Evolutionary conservation across 2,888 invertebrate species (phyloP).

Genomic region (Alloscopus bannaensis): DNA sequence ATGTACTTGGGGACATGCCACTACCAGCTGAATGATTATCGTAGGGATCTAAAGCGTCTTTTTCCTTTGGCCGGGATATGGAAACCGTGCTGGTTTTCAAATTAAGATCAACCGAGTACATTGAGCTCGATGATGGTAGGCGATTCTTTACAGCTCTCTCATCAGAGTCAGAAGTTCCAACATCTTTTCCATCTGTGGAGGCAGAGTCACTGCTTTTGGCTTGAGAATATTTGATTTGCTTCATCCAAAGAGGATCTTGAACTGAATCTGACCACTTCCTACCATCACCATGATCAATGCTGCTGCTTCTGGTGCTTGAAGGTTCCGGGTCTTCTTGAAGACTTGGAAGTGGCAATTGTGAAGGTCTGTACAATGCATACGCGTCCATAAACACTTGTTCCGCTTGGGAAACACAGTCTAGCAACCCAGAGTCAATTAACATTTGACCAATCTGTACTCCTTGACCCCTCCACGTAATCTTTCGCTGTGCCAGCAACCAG

Average conservation of each 20-base stretch:
- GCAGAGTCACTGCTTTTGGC: constrained; percentile 7
- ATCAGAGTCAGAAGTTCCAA: constrained; percentile 33
- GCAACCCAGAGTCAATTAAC: constrained; percentile 84
- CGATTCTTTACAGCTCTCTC: constrained; percentile 47
- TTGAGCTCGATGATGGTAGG: constrained; percentile 78
- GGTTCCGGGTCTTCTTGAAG: constrained; percentile 70
- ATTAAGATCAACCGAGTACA: constrained; percentile 81
- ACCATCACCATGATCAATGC: constrained; percentile 61
- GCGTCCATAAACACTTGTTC: constrained; percentile 81
- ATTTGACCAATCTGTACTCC: constrained; percentile 87
- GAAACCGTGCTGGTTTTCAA: constrained; percentile 80
- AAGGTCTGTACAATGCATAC: constrained; percentile 79
- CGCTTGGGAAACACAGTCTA: constrained; percentile 80
- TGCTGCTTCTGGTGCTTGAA: constrained; percentile 64
- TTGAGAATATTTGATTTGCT: constrained; percentile 77
- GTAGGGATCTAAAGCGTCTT: constrained; percentile 64
- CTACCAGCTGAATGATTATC: constrained; percentile 15
- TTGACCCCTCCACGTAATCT: constrained; percentile 83
- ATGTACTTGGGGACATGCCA: constrained; percentile 24
- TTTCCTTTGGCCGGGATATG: constrained; percentile 72
- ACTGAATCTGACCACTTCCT: constrained; percentile 75
- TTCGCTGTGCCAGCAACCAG: constrained; percentile 88
- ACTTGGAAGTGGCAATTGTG: constrained; percentile 70
- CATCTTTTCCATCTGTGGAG: constrained; percentile 32
- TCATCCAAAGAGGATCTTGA: constrained; percentile 82